Evolutionary conservation across 35 echinoderm and acorn worm genomes (phyloP).

Genomic region (Diadema setosum): DNA sequence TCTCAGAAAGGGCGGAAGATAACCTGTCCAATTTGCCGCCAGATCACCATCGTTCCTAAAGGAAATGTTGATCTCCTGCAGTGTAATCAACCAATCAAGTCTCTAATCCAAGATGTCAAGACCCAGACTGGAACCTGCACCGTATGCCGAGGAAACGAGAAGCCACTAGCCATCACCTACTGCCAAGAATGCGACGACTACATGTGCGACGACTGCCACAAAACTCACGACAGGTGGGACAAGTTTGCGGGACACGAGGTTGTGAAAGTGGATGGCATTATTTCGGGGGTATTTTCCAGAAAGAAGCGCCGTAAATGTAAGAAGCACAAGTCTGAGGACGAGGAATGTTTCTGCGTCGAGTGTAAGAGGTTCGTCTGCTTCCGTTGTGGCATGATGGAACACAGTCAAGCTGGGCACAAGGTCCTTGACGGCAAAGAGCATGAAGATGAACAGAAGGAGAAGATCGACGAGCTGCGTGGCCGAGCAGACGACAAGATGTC

Average conservation of each 20-base stretch:
- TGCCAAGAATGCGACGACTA: not conserved
- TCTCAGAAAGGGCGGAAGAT: not conserved
- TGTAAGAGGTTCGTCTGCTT: constrained; percentile 15
- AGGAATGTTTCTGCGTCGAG: not conserved
- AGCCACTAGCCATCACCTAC: not conserved
- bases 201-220: not conserved
- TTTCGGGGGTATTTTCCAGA: not conserved
- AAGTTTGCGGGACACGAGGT: not conserved
- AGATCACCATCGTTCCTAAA: not conserved
- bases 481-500: not conserved
- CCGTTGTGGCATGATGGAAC: not conserved
- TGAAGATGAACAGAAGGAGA: not conserved
- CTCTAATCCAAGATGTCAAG: not conserved
- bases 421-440: not conserved
- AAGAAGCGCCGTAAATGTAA: not conserved
- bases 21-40: not conserved
- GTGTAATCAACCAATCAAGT: not conserved
- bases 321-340: not conserved
- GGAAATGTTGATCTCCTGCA: not conserved
- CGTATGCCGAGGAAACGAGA: not conserved
- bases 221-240: not conserved
- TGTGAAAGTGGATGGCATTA: not conserved
- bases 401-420: not conserved
- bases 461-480: not conserved
- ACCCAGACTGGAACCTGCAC: not conserved